Conservation (phyloP, 2,888 invertebrate species). For the Crepidodera aurea region DNA sequence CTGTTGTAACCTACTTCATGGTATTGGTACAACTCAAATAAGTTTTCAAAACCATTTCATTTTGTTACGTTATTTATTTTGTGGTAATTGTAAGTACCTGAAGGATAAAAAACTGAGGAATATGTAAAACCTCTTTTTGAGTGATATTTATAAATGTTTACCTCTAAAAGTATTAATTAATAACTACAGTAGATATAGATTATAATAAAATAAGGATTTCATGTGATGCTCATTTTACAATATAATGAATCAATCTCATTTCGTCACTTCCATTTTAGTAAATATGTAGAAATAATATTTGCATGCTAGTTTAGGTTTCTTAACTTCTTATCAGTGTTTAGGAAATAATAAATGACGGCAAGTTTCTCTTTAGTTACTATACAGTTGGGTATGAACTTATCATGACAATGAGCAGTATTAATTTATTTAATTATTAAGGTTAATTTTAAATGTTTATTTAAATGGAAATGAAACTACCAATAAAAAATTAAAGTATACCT, state of each 20-base stretch:
- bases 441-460: too few species aligned
- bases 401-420: too few species aligned
- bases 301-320: neutral
- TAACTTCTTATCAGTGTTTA: neutral
- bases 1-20: conserved; percentile 91
- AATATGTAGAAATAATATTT: neutral
- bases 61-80: neutral
- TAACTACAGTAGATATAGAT: too few species aligned
- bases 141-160: conserved; percentile 5
- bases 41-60: conserved; percentile 11
- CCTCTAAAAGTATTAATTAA: neutral
- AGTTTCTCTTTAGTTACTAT: neutral
- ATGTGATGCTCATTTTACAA: too few species aligned
- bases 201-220: neutral
- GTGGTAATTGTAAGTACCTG: conserved; percentile 7
- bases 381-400: too few species aligned
- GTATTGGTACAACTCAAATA: conserved; percentile 88
- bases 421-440: too few species aligned
- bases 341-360: neutral
- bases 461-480: too few species aligned
- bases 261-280: conserved; percentile 1
- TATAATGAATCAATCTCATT: neutral
- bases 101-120: neutral
- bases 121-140: neutral
- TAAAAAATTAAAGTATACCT: too few species aligned